Evolutionary conservation across 2,113 vertebrate genomes (phyloP).

Genomic region (Excalfactoria chinensis): DNA sequence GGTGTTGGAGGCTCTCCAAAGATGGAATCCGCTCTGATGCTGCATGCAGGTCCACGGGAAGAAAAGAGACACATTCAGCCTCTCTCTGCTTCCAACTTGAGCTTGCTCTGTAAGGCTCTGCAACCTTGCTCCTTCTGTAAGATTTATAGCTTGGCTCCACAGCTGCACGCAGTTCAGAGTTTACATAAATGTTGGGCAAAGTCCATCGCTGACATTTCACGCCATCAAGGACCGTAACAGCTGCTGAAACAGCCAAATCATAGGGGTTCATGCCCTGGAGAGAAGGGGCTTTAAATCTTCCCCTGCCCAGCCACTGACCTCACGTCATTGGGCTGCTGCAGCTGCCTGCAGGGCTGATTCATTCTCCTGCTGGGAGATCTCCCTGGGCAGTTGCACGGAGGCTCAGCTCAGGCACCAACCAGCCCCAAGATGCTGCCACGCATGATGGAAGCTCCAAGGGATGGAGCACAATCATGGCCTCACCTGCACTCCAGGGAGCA

Average conservation of each 20-base stretch:
- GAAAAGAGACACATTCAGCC: background rate
- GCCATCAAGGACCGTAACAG: rapidly evolving
- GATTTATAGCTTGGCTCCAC: background rate
- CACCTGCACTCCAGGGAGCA: background rate
- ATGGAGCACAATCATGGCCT: background rate
- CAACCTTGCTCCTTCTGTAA: background rate
- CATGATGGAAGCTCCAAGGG: rapidly evolving
- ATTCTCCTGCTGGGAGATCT: background rate
- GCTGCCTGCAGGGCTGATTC: background rate
- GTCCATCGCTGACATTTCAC: background rate
- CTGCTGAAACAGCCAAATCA: background rate
- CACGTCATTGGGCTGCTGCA: background rate
- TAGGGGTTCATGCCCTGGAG: rapidly evolving
- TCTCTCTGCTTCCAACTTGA: background rate
- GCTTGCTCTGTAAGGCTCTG: background rate
- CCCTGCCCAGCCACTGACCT: background rate
- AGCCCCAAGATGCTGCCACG: rapidly evolving
- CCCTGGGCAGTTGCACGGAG: background rate
- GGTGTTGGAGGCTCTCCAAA: background rate
- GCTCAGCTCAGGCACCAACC: background rate
- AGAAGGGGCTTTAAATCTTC: background rate
- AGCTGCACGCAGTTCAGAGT: background rate
- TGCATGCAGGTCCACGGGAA: rapidly evolving
- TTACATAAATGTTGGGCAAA: background rate
- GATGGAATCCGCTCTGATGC: rapidly evolving